Evolutionary conservation across 2,888 invertebrate species (phyloP).

Genomic region (Drepanosiphum platanoidis): DNA sequence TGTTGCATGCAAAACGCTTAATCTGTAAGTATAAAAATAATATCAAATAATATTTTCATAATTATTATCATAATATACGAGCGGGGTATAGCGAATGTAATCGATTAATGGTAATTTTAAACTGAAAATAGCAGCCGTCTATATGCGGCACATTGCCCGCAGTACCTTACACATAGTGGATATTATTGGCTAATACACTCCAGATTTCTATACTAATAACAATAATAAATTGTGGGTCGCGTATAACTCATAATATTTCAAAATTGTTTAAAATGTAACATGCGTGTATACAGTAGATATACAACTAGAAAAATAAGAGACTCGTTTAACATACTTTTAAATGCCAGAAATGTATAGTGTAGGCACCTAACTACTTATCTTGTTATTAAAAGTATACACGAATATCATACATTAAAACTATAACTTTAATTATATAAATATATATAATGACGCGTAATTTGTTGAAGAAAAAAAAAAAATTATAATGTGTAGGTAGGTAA

Average conservation of each 20-base stretch:
- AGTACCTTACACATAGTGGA: background rate
- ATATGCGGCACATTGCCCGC: background rate
- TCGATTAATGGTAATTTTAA: too few relatives aligned
- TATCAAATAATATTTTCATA: too few relatives aligned
- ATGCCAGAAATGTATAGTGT: background rate
- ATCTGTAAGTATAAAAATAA: too few relatives aligned
- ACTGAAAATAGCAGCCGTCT: too few relatives aligned
- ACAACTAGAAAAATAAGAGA: background rate
- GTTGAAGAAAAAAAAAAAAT: background rate
- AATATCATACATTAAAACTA: background rate
- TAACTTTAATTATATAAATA: background rate
- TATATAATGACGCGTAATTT: background rate
- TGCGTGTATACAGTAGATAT: background rate
- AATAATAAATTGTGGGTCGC: background rate
- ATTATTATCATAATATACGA: too few relatives aligned
- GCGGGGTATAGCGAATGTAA: too few relatives aligned
- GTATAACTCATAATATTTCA: background rate
- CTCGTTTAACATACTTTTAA: background rate
- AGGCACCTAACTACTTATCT: background rate
- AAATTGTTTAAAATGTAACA: background rate
- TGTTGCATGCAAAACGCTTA: too few relatives aligned
- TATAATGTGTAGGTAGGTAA: background rate
- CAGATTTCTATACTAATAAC: background rate
- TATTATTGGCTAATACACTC: background rate
- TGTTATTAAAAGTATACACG: background rate